phyloP scores from a whole-genome alignment of 1,140 invertebrate genomes.

The Drosophila dunni region DNA sequence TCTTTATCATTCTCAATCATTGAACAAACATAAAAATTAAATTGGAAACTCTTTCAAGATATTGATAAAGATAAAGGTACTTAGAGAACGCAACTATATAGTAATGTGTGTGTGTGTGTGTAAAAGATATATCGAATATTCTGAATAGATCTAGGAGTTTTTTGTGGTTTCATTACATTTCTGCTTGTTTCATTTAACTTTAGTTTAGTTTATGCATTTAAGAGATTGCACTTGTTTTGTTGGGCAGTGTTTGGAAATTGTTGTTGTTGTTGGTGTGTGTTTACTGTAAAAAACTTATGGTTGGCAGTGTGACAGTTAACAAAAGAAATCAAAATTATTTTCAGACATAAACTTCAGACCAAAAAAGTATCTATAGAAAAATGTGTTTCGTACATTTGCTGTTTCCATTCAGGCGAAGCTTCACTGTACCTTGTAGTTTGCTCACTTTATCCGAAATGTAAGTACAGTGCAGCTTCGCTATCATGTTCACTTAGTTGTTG shows the following conservation, averaged over 20 bases:
- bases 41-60: constrained; percentile 47
- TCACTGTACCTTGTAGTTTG: neutral
- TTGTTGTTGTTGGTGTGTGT: constrained; percentile 18
- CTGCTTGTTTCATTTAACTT: too few relatives aligned
- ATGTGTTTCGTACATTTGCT: constrained; percentile 8
- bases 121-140: constrained; percentile 63
- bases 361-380: constrained; percentile 20
- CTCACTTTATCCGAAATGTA: neutral
- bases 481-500: constrained; percentile 18
- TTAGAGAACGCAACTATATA: constrained; percentile 78
- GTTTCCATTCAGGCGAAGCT: constrained; percentile 7
- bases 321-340: constrained; percentile 23
- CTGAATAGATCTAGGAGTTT: constrained; percentile 75
- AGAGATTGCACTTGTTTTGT: constrained; percentile 68
- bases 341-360: constrained; percentile 39
- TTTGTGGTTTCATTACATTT: constrained; percentile 50
- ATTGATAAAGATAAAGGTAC: constrained; percentile 74
- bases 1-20: constrained; percentile 45
- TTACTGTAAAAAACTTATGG: constrained; percentile 28
- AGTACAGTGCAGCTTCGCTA: constrained; percentile 14
- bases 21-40: constrained; percentile 62
- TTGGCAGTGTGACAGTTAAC: constrained; percentile 69
- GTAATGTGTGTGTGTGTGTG: constrained; percentile 2
- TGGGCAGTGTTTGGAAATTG: constrained; percentile 79
- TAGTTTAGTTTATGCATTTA: constrained; percentile 66